Evolutionary conservation across 2,888 invertebrate genomes (phyloP), one percentile per base, ranked within the genome.

Genomic region (Eucriotettix oculatus): DNA sequence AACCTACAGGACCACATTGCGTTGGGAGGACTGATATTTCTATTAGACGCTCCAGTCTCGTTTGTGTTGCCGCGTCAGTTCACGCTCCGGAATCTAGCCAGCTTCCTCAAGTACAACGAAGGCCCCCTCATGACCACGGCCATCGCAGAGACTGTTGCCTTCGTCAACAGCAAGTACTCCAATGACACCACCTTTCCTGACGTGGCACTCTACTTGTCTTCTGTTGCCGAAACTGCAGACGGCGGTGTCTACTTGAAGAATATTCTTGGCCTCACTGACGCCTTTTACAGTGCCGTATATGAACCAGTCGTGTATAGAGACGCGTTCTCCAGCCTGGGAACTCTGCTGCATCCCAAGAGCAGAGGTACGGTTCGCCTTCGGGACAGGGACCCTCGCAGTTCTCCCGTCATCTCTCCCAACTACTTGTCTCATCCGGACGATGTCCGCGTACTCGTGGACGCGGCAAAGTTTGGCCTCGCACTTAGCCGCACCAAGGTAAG

Each of bases 1-100:
- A 79, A 79, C 67, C 68, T 79, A 1, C 78, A 77, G 60, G 73
- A 77, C 64, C 77, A 78, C 66, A 66, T 77, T 42, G 75, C 76
- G 11, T 17, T 60, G 9, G 61, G 64, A 10, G 63, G 62, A 2
- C 16, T 61, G 14, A 42, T 62, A 5, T 63, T 58, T 53, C 56
- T 62, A 14, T 17, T 62, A 11, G 61, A 61, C 11, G 43, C 56
- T 12, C 54, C 58, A 1, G 43, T 60, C n/a, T 54, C 59, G 0
- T 52, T 60, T n/a, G 16, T 59, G 10, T n/a, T 55, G 7, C 52
- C 60, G 1, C 54, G 63, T 3, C 40, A 61, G 7, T 14, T 56
- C 7, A 60, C 56, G 16, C 1, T 59, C 11, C 11, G n/a, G 10
- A 43, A 52, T n/a, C 12, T 55, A 1, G 40, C 54, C 1, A 29